Evolutionary conservation across 1,140 invertebrate genomes (phyloP).

Genomic region (Hydropsyche tenuis): DNA sequence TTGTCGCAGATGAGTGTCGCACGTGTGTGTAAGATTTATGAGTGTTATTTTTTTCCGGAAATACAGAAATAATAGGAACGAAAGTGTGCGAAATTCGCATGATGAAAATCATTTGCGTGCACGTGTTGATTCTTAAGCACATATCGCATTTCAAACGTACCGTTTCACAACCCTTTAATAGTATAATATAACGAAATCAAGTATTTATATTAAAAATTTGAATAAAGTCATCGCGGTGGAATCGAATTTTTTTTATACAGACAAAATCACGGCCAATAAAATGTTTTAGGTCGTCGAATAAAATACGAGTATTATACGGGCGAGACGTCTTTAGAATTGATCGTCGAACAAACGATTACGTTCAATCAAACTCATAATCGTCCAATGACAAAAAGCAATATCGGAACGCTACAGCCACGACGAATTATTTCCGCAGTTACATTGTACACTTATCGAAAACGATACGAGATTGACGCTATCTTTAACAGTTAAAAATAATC

Average conservation of each 20-base stretch:
- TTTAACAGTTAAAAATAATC: too few species aligned
- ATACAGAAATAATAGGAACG: not conserved
- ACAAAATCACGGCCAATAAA: too few species aligned
- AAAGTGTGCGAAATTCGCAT: not conserved
- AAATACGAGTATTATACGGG: too few species aligned
- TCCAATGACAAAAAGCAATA: not conserved
- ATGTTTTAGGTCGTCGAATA: too few species aligned
- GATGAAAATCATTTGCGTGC: not conserved
- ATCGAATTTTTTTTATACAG: too few species aligned
- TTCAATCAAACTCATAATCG: slow-evolving; percentile 12
- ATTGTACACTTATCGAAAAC: not conserved
- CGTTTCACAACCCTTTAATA: too few species aligned
- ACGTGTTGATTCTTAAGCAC: slow-evolving; percentile 1
- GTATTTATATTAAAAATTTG: too few species aligned
- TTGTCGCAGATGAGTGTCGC: not conserved
- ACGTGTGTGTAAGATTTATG: slow-evolving; percentile 1
- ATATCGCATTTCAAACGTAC: too few species aligned
- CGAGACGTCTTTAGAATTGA: not conserved
- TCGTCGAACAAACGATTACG: slow-evolving; percentile 9
- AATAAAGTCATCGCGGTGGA: too few species aligned
- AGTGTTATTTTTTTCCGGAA: not conserved
- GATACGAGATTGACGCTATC: too few species aligned
- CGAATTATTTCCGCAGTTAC: not conserved
- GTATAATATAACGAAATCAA: too few species aligned
- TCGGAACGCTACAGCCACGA: not conserved